Percentiles rank a stretch among this genome's conserved stretches.
These are phyloP conservation scores for Erebia ligea DNA, from an alignment of 2,888 invertebrate genomes.

Conservation along the genomic window DNA sequence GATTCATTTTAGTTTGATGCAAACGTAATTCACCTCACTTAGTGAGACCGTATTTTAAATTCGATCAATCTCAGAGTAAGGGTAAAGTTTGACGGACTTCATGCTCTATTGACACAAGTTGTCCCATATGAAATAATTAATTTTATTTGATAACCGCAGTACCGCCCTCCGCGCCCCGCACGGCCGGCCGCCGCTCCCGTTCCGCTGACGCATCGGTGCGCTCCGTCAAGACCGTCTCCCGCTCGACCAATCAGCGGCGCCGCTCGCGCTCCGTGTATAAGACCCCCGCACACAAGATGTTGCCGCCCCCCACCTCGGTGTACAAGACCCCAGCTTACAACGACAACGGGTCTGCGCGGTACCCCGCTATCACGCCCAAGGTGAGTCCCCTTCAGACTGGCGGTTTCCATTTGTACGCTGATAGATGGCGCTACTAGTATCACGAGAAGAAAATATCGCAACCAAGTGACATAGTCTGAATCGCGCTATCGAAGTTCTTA, in stretches of 20 bases:
- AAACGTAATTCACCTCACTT: too few species aligned
- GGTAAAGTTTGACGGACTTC: too few species aligned
- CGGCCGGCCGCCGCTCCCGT: constrained; percentile 36
- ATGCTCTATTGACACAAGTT: too few species aligned
- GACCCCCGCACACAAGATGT: constrained; percentile 58
- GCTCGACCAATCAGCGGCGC: constrained; percentile 48
- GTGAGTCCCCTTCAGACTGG: constrained; percentile 48
- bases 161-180: constrained; percentile 48
- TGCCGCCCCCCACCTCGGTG: constrained; percentile 62
- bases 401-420: too few species aligned
- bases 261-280: constrained; percentile 69
- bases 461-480: too few species aligned
- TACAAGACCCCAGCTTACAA: constrained; percentile 73
- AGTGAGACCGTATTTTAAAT: too few species aligned
- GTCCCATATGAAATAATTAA: too few species aligned
- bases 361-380: constrained; percentile 77
- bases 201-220: constrained; percentile 51
- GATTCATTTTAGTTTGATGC: too few species aligned
- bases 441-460: too few species aligned
- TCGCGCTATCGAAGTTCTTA: too few species aligned
- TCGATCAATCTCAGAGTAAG: too few species aligned
- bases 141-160: constrained; percentile 40
- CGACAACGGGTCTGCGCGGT: constrained; percentile 56
- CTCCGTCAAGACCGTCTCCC: constrained; percentile 48
- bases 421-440: too few species aligned